These are phyloP conservation scores for Cryptotermes secundus DNA, from an alignment of 1,140 invertebrate genomes.

Conservation along the genomic window DNA sequence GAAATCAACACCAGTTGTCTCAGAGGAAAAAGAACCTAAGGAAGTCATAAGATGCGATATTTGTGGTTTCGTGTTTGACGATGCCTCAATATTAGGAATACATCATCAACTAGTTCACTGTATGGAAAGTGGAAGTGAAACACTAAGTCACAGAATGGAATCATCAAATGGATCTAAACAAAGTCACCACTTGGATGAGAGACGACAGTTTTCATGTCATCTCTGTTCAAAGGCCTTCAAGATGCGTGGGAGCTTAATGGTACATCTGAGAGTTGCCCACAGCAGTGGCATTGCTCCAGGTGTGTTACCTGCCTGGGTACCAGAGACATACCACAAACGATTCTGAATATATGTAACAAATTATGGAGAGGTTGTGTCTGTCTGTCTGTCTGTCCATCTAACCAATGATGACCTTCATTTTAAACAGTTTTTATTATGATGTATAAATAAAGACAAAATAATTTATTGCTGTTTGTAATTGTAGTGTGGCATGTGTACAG, in stretches of 20 bases:
- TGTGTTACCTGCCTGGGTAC: neutral
- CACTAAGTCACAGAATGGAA: neutral
- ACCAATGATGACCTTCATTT: no score
- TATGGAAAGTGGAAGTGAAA: neutral
- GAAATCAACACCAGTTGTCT: neutral
- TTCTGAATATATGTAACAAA: no score
- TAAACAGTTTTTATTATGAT: no score
- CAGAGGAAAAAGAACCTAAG: neutral
- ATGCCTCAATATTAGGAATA: conserved; percentile 66
- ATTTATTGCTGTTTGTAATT: no score
- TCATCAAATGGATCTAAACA: neutral
- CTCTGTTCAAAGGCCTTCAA: conserved; percentile 76
- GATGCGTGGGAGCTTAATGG: conserved; percentile 76
- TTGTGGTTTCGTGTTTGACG: conserved; percentile 69
- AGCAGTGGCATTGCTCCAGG: conserved; percentile 47
- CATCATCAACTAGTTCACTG: conserved; percentile 72
- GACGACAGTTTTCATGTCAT: conserved; percentile 64
- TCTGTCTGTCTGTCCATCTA: no score
- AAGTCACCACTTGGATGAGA: conserved; percentile 19
- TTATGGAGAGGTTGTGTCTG: no score
- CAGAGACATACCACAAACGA: no score
- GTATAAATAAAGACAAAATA: no score
- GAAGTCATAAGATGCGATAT: conserved; percentile 25
- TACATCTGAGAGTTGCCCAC: conserved; percentile 78
- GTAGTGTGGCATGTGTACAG: no score